phyloP scores from a whole-genome alignment of 2,888 invertebrate species.

The Chromoteleia sp. region DNA sequence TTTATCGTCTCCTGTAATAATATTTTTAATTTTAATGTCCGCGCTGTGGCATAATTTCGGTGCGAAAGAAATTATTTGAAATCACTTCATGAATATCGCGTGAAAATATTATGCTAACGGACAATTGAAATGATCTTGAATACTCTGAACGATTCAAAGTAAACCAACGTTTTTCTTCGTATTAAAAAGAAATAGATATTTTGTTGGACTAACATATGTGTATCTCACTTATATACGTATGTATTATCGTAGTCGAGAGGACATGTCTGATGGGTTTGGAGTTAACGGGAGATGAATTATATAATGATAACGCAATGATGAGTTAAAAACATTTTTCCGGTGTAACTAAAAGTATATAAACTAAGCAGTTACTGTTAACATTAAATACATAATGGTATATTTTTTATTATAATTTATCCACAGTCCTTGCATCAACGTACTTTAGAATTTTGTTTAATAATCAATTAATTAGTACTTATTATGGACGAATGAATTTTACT shows the following conservation, averaged over 20 bases:
- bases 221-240: slow-evolving; percentile 79
- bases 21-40: background rate
- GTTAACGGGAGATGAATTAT: slow-evolving; percentile 79
- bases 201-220: slow-evolving; percentile 24
- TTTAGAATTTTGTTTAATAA: no score
- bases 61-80: background rate
- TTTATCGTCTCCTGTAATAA: background rate
- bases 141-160: background rate
- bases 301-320: no score
- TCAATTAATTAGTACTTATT: no score
- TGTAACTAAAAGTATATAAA: no score
- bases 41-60: background rate
- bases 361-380: no score
- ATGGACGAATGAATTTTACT: background rate
- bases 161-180: background rate
- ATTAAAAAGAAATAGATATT: slow-evolving; percentile 1
- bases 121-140: background rate
- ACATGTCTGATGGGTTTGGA: slow-evolving; percentile 62
- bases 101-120: slow-evolving; percentile 5
- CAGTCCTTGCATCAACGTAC: no score
- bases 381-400: no score
- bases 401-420: no score
- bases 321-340: no score
- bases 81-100: slow-evolving; percentile 1
- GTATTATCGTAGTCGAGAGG: slow-evolving; percentile 76